Evolutionary conservation across 2,888 invertebrate genomes (phyloP), one percentile per base, ranked within the genome.

Genomic region (Acrobeloides nanus): DNA sequence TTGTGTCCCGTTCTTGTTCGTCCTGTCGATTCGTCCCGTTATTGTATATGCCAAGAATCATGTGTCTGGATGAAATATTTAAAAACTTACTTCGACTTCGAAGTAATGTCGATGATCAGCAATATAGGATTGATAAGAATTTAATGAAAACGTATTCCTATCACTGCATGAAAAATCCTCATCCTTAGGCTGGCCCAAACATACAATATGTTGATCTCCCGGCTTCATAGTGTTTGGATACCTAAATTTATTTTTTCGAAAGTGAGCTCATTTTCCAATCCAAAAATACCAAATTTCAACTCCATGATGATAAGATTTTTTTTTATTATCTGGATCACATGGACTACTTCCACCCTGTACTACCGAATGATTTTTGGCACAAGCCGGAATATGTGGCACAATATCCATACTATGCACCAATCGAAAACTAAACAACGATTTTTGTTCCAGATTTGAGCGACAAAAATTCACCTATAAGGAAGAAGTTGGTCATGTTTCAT

Each of bases 41-140:
- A n/a, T n/a, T n/a, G n/a, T n/a, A n/a, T n/a, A n/a, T n/a, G n/a
- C n/a, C n/a, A n/a, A n/a, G n/a, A n/a, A n/a, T n/a, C n/a, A n/a
- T n/a, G n/a, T n/a, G n/a, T n/a, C n/a, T n/a, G n/a, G n/a, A n/a
- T n/a, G n/a, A n/a, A n/a, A n/a, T n/a, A n/a, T n/a, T n/a, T n/a
- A n/a, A n/a, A n/a, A n/a, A n/a, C n/a, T n/a, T n/a, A n/a, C n/a
- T n/a, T n/a, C n/a, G n/a, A n/a, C n/a, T n/a, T n/a, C 64, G 44
- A 66, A 67, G 25, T 67, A 67, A 38, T 66, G 62, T 12, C 67
- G 43, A 54, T 67, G 67, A 33, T 64, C 63, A 49, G 55, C 57
- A 20, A 61, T 50, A 34, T 67, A 66, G 17, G 54, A 53, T n/a
- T 54, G 59, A 21, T 56, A 53, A 27, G 61, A 59, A 45, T 59